Percentiles rank a stretch among this genome's conserved stretches.
Conservation (phyloP, 1,140 invertebrate genomes). For the Apis mellifera region Amel_HAv3.1 CM009946.2:3759001-3759500, state of each 20-base stretch:
- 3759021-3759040: constrained; percentile 18
- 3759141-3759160: constrained; percentile 68
- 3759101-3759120: constrained; percentile 51
- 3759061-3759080: constrained; percentile 40
- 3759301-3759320: constrained; percentile 69
- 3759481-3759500: constrained; percentile 13
- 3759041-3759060: constrained; percentile 29
- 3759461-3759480: constrained; percentile 30
- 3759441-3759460: constrained; percentile 22
- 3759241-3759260: constrained; percentile 81
- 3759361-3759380: constrained; percentile 56
- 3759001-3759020: constrained; percentile 34
- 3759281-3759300: constrained; percentile 76
- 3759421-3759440: background rate
- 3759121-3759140: constrained; percentile 54
- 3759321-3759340: constrained; percentile 61
- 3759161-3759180: constrained; percentile 80
- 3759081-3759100: constrained; percentile 22
- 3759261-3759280: constrained; percentile 76
- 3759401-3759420: background rate
- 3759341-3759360: constrained; percentile 10
- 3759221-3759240: constrained; percentile 81
- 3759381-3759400: constrained; percentile 10
- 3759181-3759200: constrained; percentile 79
- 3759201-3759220: constrained; percentile 79